Percentiles rank a stretch among this genome's conserved stretches.
Conservation (phyloP, 2,797 vertebrate species). For the Pteropus rufus region DNA sequence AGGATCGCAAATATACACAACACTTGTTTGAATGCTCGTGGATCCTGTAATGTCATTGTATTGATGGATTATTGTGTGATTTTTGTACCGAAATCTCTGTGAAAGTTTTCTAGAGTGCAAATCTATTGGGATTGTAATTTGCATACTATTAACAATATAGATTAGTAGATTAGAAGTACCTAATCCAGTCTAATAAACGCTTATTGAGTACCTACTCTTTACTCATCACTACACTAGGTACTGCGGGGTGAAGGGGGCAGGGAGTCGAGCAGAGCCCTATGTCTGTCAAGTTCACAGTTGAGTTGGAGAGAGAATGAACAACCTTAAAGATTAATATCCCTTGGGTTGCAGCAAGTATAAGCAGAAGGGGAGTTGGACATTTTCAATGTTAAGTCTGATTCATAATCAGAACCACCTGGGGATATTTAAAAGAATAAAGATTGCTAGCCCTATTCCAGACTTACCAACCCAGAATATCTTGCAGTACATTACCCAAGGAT, state of each 20-base stretch:
- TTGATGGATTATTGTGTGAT: background rate
- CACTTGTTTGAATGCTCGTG: background rate
- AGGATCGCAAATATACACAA: background rate
- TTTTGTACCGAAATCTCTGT: constrained; percentile 24
- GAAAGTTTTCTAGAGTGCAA: background rate
- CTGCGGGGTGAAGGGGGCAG: background rate
- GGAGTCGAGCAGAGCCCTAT: background rate
- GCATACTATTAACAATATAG: background rate
- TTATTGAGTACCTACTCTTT: background rate
- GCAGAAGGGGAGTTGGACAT: background rate
- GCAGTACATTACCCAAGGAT: background rate
- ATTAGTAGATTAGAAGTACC: background rate
- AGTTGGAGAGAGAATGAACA: background rate
- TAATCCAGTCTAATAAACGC: constrained; percentile 2
- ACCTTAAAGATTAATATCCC: background rate
- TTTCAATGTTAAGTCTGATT: background rate
- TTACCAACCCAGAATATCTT: background rate
- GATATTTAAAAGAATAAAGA: background rate
- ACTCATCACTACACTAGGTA: background rate
- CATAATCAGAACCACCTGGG: background rate
- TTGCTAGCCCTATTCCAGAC: background rate
- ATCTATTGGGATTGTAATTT: background rate
- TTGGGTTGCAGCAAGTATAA: background rate
- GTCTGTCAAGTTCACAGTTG: background rate
- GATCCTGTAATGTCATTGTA: background rate